phyloP scores from a whole-genome alignment of 1,140 invertebrate species.

The Drosophila micromelanica region DNA sequence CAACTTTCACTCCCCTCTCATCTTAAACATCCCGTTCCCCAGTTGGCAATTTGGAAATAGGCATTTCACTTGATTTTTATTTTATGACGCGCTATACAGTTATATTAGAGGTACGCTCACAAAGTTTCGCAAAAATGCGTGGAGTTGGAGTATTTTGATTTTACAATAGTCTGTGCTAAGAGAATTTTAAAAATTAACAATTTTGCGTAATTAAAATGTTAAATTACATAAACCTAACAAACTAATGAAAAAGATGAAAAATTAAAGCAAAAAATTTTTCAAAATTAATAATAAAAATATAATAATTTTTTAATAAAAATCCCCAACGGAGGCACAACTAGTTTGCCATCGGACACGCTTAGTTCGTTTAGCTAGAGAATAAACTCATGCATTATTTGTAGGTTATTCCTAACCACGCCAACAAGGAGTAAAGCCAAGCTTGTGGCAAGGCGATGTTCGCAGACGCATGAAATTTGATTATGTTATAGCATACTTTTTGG shows the following conservation, averaged over 20 bases:
- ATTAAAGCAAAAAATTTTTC: too few species aligned
- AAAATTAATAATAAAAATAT: not conserved
- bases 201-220: too few species aligned
- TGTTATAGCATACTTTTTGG: slow-evolving; percentile 45
- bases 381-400: slow-evolving; percentile 17
- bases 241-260: too few species aligned
- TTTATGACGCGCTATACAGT: slow-evolving; percentile 41
- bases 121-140: not conserved
- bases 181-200: not conserved
- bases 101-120: slow-evolving; percentile 8
- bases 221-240: too few species aligned
- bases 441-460: slow-evolving; percentile 2
- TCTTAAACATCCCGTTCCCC: not conserved
- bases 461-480: slow-evolving; percentile 39
- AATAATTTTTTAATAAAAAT: slow-evolving; percentile 3
- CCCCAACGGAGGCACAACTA: not conserved
- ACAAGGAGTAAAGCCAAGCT: not conserved
- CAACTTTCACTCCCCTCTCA: not conserved
- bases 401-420: not conserved
- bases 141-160: not conserved
- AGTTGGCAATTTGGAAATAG: slow-evolving; percentile 47
- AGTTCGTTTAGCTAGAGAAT: not conserved
- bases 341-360: slow-evolving; percentile 7
- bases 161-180: not conserved
- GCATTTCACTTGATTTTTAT: slow-evolving; percentile 60